These are phyloP conservation scores for Ephydatia muelleri DNA, from an alignment of 37 sponge, comb jelly and placozoan genomes.

Conservation along the genomic window DNA sequence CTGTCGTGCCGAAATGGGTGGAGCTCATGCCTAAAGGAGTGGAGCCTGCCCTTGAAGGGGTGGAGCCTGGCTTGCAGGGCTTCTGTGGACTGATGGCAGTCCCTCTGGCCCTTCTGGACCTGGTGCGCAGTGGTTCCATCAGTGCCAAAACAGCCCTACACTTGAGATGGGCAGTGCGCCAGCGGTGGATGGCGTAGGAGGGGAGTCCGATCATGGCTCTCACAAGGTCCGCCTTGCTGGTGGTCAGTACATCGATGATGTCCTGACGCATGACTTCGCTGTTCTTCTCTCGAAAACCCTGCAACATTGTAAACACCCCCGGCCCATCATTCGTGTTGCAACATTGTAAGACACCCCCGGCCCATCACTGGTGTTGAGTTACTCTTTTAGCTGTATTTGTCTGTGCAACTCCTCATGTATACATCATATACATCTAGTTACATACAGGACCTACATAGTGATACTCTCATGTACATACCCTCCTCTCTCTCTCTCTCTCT, in stretches of 20 bases:
- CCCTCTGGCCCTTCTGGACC: background rate
- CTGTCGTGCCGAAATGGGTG: no score
- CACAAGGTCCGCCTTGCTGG: constrained; percentile 81
- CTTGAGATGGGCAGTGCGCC: constrained; percentile 45
- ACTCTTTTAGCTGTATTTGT: no score
- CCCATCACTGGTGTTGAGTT: no score
- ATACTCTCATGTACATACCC: no score
- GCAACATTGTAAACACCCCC: background rate
- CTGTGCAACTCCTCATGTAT: no score
- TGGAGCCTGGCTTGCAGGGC: background rate
- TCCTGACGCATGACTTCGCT: constrained; percentile 89
- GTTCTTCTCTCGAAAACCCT: constrained; percentile 96
- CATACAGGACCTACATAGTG: no score
- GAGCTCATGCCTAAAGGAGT: background rate
- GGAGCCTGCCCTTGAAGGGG: background rate
- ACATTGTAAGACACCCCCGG: no score
- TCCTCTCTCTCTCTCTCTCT: no score
- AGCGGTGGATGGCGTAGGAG: constrained; percentile 56
- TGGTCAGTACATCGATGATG: constrained; percentile 89
- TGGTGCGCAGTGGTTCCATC: background rate
- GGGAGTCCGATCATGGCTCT: constrained; percentile 87
- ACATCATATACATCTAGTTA: no score
- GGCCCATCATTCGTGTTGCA: no score
- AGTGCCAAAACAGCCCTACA: constrained; percentile 27
- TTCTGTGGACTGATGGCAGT: background rate